Base-by-base conservation (phyloP, 2,888 invertebrate species). In the Allacma fusca region DNA sequence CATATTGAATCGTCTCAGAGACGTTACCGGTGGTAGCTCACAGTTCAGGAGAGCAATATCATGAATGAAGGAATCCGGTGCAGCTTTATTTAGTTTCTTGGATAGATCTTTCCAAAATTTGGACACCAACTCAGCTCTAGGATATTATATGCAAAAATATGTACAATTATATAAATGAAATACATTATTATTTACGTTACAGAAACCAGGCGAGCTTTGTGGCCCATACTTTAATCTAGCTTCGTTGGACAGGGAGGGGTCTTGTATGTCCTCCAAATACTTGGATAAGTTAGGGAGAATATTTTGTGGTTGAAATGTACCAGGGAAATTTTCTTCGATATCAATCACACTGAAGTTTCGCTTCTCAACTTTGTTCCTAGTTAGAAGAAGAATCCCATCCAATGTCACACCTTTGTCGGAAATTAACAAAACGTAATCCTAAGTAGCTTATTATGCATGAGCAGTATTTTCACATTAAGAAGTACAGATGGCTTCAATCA, bases 21-120 rank as follows among this genome's bases (percentile, higher is more conserved):
- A 34, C 9, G 76, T 40, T 44, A 75, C 71, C 73, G 5, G 73
- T 28, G 79, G 83, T 16, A 83, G 23, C 21, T 75, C 70, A 71
- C 79, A 79, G 62, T 82, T 81, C 64, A 83, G 72, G n/a, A 83
- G 69, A 13, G 82, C 83, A 57, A 81, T 75, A 57, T 83, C 82
- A 68, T 82, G 81, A 50, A 81, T 76, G 9, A 72, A 73, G 9
- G 83, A 81, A 59, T 81, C 80, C 0, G 75, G 64, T 0, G 69
- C 65, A 1, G 82, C 80, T 2, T 74, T 57, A 40, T 83, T 82
- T 24, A 81, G 77, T 62, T 81, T 76, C 23, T 80, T 80, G 0
- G 80, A 76, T 7, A 83, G 74, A 21, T 72, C 74, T 16, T 75
- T 69, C 83, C 83, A 83, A 62, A 83, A 83, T 50, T 79, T 75